Evolutionary conservation across 2,888 invertebrate species (phyloP).

Genomic region (Choreutis nemorana): DNA sequence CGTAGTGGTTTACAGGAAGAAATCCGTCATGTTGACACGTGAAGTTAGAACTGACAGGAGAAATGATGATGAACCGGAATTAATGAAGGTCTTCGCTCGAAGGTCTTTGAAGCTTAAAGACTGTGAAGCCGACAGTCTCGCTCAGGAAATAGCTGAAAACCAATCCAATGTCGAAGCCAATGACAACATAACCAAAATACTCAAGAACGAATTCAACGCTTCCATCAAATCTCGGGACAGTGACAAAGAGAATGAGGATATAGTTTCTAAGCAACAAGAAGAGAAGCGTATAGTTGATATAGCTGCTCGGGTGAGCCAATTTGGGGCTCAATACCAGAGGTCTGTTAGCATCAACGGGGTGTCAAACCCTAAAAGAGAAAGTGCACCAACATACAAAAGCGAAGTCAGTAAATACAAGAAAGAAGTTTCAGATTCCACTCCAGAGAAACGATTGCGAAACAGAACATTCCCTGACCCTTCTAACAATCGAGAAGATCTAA

Average conservation of each 20-base stretch:
- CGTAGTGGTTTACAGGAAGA: constrained; percentile 64
- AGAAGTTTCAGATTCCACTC: constrained; percentile 59
- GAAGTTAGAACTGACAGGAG: constrained; percentile 46
- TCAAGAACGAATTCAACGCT: constrained; percentile 57
- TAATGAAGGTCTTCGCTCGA: constrained; percentile 84
- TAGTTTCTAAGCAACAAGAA: constrained; percentile 22
- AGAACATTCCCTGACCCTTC: constrained; percentile 58
- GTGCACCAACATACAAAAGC: constrained; percentile 44
- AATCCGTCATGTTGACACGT: constrained; percentile 49
- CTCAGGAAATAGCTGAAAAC: constrained; percentile 63
- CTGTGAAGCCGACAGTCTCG: constrained; percentile 66
- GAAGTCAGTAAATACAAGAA: constrained; percentile 59
- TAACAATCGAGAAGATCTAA: constrained; percentile 55
- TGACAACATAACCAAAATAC: constrained; percentile 26
- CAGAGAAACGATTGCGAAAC: constrained; percentile 55
- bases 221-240: constrained; percentile 71
- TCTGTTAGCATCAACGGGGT: constrained; percentile 53
- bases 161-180: constrained; percentile 34
- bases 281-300: constrained; percentile 50
- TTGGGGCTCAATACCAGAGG: constrained; percentile 51
- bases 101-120: constrained; percentile 84
- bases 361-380: constrained; percentile 43
- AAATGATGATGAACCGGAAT: constrained; percentile 77
- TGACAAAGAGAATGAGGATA: constrained; percentile 75
- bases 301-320: constrained; percentile 50